Evolutionary conservation across 2,888 invertebrate genomes (phyloP).

Genomic region (Sarcophaga variegata): DNA sequence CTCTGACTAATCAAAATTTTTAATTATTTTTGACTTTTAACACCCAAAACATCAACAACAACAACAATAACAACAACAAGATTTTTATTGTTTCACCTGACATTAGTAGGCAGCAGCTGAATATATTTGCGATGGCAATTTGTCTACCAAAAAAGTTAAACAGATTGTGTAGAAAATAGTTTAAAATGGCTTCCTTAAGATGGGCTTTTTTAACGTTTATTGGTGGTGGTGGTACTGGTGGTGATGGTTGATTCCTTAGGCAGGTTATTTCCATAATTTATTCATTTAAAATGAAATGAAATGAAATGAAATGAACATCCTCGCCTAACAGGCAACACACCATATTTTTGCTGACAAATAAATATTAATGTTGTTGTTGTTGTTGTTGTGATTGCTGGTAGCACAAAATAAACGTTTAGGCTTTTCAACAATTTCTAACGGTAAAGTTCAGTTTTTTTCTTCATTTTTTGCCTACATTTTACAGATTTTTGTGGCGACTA

Average conservation of each 20-base stretch:
- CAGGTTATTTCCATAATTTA: conserved; percentile 58
- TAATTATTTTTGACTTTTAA: too few species aligned
- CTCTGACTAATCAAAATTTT: too few species aligned
- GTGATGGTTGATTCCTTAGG: conserved; percentile 21
- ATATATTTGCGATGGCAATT: neutral
- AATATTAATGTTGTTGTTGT: conserved; percentile 28
- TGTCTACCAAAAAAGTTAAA: conserved; percentile 26
- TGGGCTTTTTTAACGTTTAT: conserved; percentile 15
- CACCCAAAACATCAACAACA: too few species aligned
- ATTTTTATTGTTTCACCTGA: too few species aligned
- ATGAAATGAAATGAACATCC: conserved; percentile 59
- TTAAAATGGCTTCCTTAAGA: neutral
- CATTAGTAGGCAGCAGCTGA: too few species aligned
- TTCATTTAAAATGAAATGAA: conserved; percentile 44
- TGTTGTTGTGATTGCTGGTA: neutral
- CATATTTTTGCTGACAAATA: too few species aligned
- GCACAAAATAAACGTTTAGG: neutral
- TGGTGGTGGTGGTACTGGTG: neutral
- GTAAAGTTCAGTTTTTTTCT: neutral
- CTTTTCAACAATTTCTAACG: neutral
- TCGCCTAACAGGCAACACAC: neutral
- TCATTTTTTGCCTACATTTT: neutral
- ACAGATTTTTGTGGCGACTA: conserved; percentile 17
- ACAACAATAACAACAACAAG: too few species aligned
- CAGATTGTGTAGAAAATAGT: conserved; percentile 31